Evolutionary conservation across 2,797 vertebrate species (phyloP).

Genomic region (Phalloptychus januarius): DNA sequence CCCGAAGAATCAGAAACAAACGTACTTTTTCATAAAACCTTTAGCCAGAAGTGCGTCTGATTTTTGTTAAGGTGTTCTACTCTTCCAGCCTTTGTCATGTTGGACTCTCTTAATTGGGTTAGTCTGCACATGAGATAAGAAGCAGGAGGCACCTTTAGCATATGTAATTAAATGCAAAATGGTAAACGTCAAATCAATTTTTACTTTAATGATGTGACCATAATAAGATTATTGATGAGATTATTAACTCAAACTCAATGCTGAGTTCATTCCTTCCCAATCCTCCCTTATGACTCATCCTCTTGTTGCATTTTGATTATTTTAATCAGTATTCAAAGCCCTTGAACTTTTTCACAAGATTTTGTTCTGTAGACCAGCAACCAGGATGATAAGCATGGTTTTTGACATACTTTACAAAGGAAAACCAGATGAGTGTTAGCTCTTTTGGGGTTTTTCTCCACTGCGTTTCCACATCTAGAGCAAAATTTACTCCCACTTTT

Average conservation of each 20-base stretch:
- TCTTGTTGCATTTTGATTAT: background rate
- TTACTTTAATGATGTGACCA: background rate
- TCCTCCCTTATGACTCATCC: background rate
- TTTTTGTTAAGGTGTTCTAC: background rate
- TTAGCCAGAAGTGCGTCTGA: background rate
- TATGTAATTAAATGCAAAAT: slow-evolving; percentile 3
- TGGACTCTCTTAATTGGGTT: background rate
- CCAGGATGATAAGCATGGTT: no score
- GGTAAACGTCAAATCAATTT: background rate
- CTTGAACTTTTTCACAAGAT: background rate
- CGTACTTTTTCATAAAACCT: background rate
- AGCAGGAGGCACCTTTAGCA: background rate
- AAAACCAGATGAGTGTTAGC: background rate
- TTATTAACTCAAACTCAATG: background rate
- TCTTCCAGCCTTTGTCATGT: background rate
- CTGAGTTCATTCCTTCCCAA: background rate
- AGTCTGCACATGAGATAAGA: background rate
- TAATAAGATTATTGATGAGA: slow-evolving; percentile 1
- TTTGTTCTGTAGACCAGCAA: background rate
- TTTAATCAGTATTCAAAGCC: background rate
- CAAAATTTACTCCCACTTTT: background rate
- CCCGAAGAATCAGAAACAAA: background rate
- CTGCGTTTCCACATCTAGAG: background rate
- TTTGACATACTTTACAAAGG: background rate
- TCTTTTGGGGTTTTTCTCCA: background rate